A percentile compares a stretch with the other conserved stretches of the same genome.
phyloP scores from a whole-genome alignment of 2,888 invertebrate species.

The Nephrotoma flavescens region DNA sequence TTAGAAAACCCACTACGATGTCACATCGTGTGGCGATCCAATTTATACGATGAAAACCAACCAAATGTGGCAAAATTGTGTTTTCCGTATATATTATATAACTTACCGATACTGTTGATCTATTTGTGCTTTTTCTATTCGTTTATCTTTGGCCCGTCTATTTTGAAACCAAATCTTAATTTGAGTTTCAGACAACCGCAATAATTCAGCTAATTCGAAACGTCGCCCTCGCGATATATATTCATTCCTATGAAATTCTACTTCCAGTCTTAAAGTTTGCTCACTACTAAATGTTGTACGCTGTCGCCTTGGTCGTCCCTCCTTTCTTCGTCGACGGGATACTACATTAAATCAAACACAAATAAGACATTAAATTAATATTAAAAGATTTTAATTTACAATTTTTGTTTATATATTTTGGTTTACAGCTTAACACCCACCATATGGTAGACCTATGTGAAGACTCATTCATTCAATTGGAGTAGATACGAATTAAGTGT shows the following conservation, averaged over 20 bases:
- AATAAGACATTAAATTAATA: background rate
- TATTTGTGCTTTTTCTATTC: slow-evolving; percentile 88
- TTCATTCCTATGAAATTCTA: slow-evolving; percentile 83
- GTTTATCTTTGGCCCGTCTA: slow-evolving; percentile 86
- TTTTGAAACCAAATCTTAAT: slow-evolving; percentile 92
- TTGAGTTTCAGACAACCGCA: slow-evolving; percentile 60
- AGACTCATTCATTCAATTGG: background rate
- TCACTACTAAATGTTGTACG: slow-evolving; percentile 90
- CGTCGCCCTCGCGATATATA: slow-evolving; percentile 79
- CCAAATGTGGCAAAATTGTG: too few relatives aligned
- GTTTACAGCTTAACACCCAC: background rate
- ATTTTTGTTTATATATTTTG: background rate
- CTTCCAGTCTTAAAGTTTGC: slow-evolving; percentile 77
- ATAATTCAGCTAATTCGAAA: slow-evolving; percentile 58
- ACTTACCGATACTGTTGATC: slow-evolving; percentile 84
- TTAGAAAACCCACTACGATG: too few relatives aligned
- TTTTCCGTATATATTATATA: too few relatives aligned
- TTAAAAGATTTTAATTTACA: background rate
- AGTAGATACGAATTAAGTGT: background rate
- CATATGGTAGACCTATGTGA: slow-evolving; percentile 3
- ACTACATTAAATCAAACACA: slow-evolving; percentile 38
- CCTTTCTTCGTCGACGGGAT: slow-evolving; percentile 70
- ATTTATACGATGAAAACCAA: too few relatives aligned
- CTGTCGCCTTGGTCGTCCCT: slow-evolving; percentile 75
- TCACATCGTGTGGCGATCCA: too few relatives aligned